Evolutionary conservation across 2,113 vertebrate species (phyloP).

Genomic region (Nibea coibor): DNA sequence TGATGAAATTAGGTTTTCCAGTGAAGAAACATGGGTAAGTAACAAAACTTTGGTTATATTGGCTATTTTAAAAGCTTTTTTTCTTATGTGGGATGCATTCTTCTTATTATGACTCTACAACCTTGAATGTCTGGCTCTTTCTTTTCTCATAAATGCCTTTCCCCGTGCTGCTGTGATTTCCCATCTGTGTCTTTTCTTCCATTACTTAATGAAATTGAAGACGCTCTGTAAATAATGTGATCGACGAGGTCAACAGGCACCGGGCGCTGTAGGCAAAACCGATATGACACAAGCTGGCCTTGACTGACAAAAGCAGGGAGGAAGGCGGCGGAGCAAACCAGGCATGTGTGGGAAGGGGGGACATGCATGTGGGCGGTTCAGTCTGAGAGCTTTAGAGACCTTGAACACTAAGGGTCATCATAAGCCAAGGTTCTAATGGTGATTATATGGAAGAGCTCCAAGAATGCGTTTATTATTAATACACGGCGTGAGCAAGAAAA

Average conservation of each 20-base stretch:
- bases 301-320: constrained; percentile 71
- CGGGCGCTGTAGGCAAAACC: not conserved
- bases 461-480: constrained; percentile 17
- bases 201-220: constrained; percentile 26
- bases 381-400: constrained; percentile 66
- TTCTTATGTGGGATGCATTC: not conserved
- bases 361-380: constrained; percentile 60
- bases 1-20: not conserved
- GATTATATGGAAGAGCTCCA: constrained; percentile 3
- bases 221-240: constrained; percentile 27
- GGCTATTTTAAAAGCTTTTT: constrained; percentile 10
- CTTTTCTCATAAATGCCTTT: not conserved
- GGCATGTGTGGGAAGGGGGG: constrained; percentile 58
- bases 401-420: constrained; percentile 68
- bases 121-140: constrained; percentile 11
- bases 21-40: not conserved
- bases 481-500: not conserved
- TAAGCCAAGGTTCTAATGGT: constrained; percentile 60
- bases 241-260: constrained; percentile 33
- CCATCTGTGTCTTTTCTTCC: not conserved
- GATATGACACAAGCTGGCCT: constrained; percentile 57
- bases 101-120: not conserved
- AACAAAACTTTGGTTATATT: not conserved
- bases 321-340: constrained; percentile 9
- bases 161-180: constrained; percentile 2